Evolutionary conservation across 2,888 invertebrate species (phyloP).

Genomic region (Tetropium fuscum): DNA sequence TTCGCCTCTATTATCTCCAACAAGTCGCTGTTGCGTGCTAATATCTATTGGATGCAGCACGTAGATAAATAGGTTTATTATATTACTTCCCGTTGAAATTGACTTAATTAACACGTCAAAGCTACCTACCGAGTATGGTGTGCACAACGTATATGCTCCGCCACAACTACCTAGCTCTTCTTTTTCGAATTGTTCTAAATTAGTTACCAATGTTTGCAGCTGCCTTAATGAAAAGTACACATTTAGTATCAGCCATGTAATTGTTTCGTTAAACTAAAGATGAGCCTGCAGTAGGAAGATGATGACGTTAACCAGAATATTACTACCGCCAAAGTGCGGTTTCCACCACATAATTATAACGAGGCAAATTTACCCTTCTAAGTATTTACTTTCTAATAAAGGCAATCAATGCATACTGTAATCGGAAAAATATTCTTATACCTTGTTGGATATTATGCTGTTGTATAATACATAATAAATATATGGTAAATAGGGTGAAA

Average conservation of each 20-base stretch:
- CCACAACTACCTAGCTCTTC: slow-evolving; percentile 9
- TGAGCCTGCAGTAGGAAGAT: not conserved
- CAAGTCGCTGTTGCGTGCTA: too few relatives aligned
- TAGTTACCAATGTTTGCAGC: slow-evolving; percentile 5
- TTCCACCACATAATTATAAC: too few relatives aligned
- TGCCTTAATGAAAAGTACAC: slow-evolving; percentile 13
- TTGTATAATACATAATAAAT: not conserved
- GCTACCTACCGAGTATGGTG: not conserved
- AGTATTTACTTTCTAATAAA: too few relatives aligned
- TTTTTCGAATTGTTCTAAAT: slow-evolving; percentile 5
- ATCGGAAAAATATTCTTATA: too few relatives aligned
- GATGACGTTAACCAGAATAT: too few relatives aligned
- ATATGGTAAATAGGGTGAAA: not conserved
- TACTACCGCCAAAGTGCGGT: too few relatives aligned
- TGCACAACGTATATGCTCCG: not conserved
- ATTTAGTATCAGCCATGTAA: slow-evolving; percentile 6
- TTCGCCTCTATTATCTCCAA: too few relatives aligned
- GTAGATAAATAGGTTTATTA: too few relatives aligned
- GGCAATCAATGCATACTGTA: too few relatives aligned
- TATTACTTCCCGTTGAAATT: too few relatives aligned
- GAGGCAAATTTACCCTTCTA: too few relatives aligned
- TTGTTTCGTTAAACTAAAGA: slow-evolving; percentile 12
- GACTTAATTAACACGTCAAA: slow-evolving; percentile 2
- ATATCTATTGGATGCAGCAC: too few relatives aligned
- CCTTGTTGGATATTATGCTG: not conserved